Base-by-base conservation (phyloP, 35 echinoderm and acorn worm species). In the Ptychodera flava region DNA sequence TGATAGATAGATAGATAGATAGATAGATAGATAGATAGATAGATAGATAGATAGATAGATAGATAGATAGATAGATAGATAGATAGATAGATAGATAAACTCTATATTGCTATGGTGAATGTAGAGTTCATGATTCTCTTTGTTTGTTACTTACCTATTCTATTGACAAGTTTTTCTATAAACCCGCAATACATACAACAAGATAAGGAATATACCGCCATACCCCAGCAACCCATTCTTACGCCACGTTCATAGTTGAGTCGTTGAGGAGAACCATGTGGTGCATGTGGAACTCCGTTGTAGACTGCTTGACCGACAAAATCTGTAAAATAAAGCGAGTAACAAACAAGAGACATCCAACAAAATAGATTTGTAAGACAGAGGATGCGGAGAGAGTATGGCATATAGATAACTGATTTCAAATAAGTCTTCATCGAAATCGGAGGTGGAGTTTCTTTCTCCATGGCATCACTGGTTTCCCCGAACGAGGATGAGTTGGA, bases 321-420 rank as follows among this genome's bases (percentile, higher is more conserved):
- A 78, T 99, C 96, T 0, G 96, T 99, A 83, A 99, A 99, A 45
- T 99, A 99, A 16, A 99, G 78, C 0, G 96, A 99, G 83, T 94
- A 99, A 81, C 96, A 99, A 33, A 99, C 78, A 2, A 99, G 90
- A 16, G 96, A 99, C 96, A 99, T 99, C 96, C 96, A 99, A 30
- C 96, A 93, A 1, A 99, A 77, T 0, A 99, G 93, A 81, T 99
- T 93, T 0, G 96, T 99, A 34, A 94, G 85, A 76, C 96, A 99
- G 36, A 99, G 90, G 80, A 99, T 90, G 27, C 96, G 90, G 22
- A 99, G 88, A 0, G 92, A 99, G 31, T 80, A 81, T 28, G 96
- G 96, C 93, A 94, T 94, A 38, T 84, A 92, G 33, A 99, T 64
- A 76, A 99, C 92, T 16, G 96, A 99, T 1, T 94, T 32, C 31